phyloP scores from a whole-genome alignment of 2,797 vertebrate species.

The Neostethus bicornis region DNA sequence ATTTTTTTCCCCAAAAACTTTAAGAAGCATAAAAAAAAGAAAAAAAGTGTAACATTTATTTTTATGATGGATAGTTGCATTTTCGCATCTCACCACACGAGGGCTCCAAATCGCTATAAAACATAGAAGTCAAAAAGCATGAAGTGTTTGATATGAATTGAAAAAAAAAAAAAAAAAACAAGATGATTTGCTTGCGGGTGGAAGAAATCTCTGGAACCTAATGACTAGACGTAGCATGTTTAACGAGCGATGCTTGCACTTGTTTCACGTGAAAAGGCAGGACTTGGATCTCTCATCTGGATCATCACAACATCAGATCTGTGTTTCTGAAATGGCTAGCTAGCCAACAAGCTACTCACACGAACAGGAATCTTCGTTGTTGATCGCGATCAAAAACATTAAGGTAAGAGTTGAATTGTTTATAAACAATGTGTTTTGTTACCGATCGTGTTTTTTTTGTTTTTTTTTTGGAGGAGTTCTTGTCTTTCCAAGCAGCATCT shows the following conservation, averaged over 20 bases:
- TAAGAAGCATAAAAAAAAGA: too few species aligned
- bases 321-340: conserved; percentile 35
- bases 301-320: conserved; percentile 39
- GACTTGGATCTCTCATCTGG: conserved; percentile 41
- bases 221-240: background rate
- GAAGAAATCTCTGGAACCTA: background rate
- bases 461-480: too few species aligned
- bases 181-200: rapidly evolving
- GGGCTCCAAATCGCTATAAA: conserved; percentile 11
- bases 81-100: conserved; percentile 3
- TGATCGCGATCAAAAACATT: background rate
- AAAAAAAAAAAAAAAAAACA: conserved; percentile 9
- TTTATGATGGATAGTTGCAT: background rate
- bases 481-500: too few species aligned
- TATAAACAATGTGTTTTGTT: background rate
- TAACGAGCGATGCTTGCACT: background rate
- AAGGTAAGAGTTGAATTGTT: conserved; percentile 41
- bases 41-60: too few species aligned
- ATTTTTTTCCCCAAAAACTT: too few species aligned
- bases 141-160: conserved; percentile 24
- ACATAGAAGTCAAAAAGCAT: conserved; percentile 17
- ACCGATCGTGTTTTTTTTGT: too few species aligned
- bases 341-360: conserved; percentile 35
- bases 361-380: background rate
- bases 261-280: conserved; percentile 24